Evolutionary conservation across 2,888 invertebrate species (phyloP).

Genomic region (Epinotia ramella): DNA sequence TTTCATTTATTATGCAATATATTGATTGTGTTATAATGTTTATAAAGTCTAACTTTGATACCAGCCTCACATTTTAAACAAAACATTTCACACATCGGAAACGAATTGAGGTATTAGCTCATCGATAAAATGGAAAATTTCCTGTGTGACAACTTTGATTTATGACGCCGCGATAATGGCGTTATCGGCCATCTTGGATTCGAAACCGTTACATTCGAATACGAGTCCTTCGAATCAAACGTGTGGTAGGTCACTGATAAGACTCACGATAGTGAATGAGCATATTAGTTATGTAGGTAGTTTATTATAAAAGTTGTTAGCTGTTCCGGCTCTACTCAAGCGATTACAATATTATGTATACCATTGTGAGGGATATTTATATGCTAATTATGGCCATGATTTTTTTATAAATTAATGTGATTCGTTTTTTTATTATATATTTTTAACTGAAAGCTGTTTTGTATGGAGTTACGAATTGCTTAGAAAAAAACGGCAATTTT

Average conservation of each 20-base stretch:
- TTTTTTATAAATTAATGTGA: too few relatives aligned
- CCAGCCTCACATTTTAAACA: neutral
- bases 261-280: neutral
- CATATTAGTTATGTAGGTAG: too few relatives aligned
- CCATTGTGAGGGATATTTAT: too few relatives aligned
- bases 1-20: too few relatives aligned
- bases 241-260: conserved; percentile 38
- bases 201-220: conserved; percentile 50
- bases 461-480: too few relatives aligned
- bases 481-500: too few relatives aligned
- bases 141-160: conserved; percentile 64
- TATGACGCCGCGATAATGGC: conserved; percentile 63
- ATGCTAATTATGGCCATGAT: too few relatives aligned
- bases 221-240: conserved; percentile 51
- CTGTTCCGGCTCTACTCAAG: too few relatives aligned
- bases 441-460: too few relatives aligned
- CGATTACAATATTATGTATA: too few relatives aligned
- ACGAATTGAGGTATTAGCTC: conserved; percentile 54
- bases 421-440: too few relatives aligned
- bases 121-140: conserved; percentile 47
- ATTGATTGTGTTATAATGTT: neutral
- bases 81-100: conserved; percentile 45
- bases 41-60: neutral
- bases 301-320: too few relatives aligned
- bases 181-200: conserved; percentile 64